phyloP scores from a whole-genome alignment of 2,113 vertebrate genomes.

The Otis tarda region DNA sequence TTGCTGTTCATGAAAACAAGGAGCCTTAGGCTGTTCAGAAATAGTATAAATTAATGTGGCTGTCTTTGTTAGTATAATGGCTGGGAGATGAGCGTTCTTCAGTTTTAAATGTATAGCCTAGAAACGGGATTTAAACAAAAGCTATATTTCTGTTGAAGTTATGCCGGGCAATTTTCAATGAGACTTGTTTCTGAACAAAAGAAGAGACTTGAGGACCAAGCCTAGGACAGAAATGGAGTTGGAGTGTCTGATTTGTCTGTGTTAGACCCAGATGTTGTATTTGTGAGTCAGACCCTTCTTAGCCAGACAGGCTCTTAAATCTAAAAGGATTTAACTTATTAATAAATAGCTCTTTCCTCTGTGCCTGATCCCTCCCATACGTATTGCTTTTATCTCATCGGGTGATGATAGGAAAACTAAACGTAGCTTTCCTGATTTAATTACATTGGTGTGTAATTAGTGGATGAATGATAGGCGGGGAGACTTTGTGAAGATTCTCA shows the following conservation, averaged over 20 bases:
- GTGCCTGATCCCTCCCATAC: constrained; percentile 28
- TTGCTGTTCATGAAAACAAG: not conserved
- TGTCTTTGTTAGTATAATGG: not conserved
- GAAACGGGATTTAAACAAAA: not conserved
- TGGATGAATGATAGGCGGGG: constrained; percentile 8
- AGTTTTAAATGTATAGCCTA: not conserved
- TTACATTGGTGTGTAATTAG: constrained; percentile 40
- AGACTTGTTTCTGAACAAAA: not conserved
- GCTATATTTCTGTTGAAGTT: not conserved
- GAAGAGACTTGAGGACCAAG: not conserved
- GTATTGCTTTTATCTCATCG: constrained; percentile 40
- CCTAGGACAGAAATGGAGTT: not conserved
- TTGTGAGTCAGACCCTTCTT: not conserved
- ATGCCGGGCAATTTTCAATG: not conserved
- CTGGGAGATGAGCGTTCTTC: not conserved
- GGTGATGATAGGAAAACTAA: constrained; percentile 62
- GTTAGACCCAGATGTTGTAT: not conserved
- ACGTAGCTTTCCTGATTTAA: constrained; percentile 51
- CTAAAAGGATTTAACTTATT: constrained; percentile 50
- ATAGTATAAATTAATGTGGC: not conserved
- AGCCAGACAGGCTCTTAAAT: not conserved
- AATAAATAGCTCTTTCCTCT: constrained; percentile 52
- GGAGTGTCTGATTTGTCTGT: not conserved
- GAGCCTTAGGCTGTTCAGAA: not conserved
- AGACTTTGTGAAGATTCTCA: constrained; percentile 26